phyloP scores from a whole-genome alignment of 2,797 vertebrate species.

The Mormyrus proboscirostris region DNA sequence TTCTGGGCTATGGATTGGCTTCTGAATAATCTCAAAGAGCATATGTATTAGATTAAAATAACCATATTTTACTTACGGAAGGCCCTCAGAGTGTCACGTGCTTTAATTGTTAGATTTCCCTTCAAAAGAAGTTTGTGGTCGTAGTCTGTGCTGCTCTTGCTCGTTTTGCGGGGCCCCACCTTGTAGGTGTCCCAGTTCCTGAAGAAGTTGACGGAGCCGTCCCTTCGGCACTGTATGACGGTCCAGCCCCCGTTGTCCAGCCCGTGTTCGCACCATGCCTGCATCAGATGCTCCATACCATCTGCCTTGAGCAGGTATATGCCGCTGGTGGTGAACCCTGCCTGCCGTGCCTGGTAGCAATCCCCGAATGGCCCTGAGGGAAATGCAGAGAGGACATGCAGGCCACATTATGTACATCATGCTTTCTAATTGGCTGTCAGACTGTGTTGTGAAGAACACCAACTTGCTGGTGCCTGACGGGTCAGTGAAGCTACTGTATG shows the following conservation, averaged over 20 bases:
- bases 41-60: neutral
- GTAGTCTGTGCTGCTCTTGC: neutral
- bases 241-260: conserved; percentile 96
- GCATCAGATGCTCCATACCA: conserved; percentile 72
- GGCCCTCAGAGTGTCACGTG: neutral
- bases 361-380: conserved; percentile 85
- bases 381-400: conserved; percentile 23
- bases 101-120: neutral
- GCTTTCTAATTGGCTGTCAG: neutral
- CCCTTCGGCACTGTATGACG: conserved; percentile 86
- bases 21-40: neutral
- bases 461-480: neutral
- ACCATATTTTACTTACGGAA: neutral
- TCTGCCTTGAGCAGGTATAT: conserved; percentile 90
- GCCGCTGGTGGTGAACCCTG: conserved; percentile 80
- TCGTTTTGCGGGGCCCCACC: conserved; percentile 53
- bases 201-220: conserved; percentile 96
- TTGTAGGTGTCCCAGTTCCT: conserved; percentile 98
- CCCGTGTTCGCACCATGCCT: conserved; percentile 91
- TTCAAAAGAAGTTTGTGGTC: neutral
- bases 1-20: neutral
- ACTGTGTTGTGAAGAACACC: neutral
- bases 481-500: neutral
- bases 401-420: neutral
- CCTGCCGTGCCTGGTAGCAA: conserved; percentile 82